phyloP scores from a whole-genome alignment of 23 tunicate species.

The Clavelina lepadiformis region DNA sequence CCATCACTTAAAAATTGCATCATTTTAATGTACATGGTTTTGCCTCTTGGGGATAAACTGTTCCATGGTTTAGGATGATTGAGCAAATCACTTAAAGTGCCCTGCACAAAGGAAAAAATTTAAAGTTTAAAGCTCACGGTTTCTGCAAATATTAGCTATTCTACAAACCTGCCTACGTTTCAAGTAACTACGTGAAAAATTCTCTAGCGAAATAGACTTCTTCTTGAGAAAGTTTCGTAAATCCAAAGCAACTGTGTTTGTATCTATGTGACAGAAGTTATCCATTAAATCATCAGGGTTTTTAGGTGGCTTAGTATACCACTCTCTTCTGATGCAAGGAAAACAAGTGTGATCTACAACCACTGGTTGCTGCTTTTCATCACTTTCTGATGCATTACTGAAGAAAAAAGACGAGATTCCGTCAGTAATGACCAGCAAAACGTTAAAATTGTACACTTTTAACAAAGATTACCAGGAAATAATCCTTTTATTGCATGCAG shows the following conservation, averaged over 20 bases:
- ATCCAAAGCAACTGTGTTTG: slow-evolving; percentile 36
- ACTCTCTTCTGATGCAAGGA: slow-evolving; percentile 42
- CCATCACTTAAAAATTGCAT: slow-evolving; percentile 51
- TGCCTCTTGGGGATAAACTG: slow-evolving; percentile 49
- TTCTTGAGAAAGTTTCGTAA: slow-evolving; percentile 38
- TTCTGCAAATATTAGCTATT: neutral
- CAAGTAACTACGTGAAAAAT: slow-evolving; percentile 31
- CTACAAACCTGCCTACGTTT: slow-evolving; percentile 26
- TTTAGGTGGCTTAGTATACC: slow-evolving; percentile 39
- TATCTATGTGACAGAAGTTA: slow-evolving; percentile 19
- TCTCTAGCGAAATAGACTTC: slow-evolving; percentile 30
- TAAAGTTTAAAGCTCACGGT: neutral
- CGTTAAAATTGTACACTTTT: too few relatives aligned
- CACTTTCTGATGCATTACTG: too few relatives aligned
- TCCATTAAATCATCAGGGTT: slow-evolving; percentile 3
- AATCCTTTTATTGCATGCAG: too few relatives aligned
- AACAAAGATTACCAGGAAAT: too few relatives aligned
- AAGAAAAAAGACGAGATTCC: too few relatives aligned
- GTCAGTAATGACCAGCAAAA: too few relatives aligned
- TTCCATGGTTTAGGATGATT: slow-evolving; percentile 81
- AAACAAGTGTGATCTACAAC: slow-evolving; percentile 18
- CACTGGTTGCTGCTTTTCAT: too few relatives aligned
- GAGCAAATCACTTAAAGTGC: slow-evolving; percentile 64
- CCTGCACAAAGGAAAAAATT: slow-evolving; percentile 19
- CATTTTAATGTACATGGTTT: slow-evolving; percentile 43